phyloP scores from a whole-genome alignment of 37 sponge, comb jelly and placozoan genomes.

The Beroe forskalii region DNA sequence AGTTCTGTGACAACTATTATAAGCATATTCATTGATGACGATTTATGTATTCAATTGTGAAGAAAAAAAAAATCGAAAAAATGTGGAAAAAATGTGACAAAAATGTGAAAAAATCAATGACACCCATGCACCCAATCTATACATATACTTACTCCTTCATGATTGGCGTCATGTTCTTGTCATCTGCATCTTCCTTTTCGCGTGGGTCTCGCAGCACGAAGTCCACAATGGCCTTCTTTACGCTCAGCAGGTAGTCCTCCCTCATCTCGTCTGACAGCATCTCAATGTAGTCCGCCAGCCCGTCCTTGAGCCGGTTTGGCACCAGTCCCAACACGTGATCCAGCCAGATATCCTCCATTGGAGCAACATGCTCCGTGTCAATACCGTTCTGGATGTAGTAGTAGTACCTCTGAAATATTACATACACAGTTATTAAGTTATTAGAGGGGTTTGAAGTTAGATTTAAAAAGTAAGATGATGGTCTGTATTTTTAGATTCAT shows the following conservation, averaged over 20 bases:
- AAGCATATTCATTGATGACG: too few species aligned
- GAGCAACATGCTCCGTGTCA: constrained; percentile 95
- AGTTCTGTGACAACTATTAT: too few species aligned
- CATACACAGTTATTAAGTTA: background rate
- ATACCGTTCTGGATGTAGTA: constrained; percentile 98
- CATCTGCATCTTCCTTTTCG: constrained; percentile 67
- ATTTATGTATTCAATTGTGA: too few species aligned
- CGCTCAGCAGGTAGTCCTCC: constrained; percentile 93
- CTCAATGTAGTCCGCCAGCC: constrained; percentile 72
- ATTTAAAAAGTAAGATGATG: too few species aligned
- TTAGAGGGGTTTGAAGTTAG: too few species aligned
- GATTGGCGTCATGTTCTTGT: constrained; percentile 66
- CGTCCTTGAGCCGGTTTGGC: constrained; percentile 66
- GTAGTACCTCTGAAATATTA: constrained; percentile 82
- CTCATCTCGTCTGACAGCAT: constrained; percentile 89
- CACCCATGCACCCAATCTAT: too few species aligned
- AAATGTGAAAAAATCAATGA: too few species aligned
- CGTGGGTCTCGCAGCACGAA: constrained; percentile 96
- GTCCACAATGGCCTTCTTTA: constrained; percentile 98
- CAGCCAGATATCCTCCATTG: constrained; percentile 95
- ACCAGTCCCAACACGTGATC: constrained; percentile 72
- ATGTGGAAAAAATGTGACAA: too few species aligned
- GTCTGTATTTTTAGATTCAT: too few species aligned
- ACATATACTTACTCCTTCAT: constrained; percentile 76
- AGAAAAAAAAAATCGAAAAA: too few species aligned